A percentile compares a stretch with the other conserved stretches of the same genome.
Conservation (phyloP, 2,797 vertebrate species). For the Pelochelys cantorii region DNA sequence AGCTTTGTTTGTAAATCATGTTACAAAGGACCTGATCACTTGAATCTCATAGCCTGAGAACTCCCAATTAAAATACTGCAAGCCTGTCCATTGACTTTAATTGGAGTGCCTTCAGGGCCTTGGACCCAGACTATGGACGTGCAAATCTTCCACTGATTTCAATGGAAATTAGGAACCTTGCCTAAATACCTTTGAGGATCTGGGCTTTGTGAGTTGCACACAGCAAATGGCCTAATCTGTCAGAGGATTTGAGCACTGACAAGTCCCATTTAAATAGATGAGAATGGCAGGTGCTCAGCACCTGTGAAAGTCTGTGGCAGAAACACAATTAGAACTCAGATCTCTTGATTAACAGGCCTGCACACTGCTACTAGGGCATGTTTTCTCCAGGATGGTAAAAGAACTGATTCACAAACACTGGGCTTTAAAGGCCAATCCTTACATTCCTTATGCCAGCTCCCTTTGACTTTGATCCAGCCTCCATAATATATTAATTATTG, state of each 20-base stretch:
- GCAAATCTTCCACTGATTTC: background rate
- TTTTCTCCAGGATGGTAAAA: background rate
- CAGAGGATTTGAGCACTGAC: constrained; percentile 1
- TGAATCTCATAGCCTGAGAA: background rate
- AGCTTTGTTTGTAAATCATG: background rate
- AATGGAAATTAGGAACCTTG: background rate
- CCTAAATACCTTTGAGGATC: background rate
- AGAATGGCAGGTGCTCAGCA: background rate
- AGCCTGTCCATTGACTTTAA: background rate
- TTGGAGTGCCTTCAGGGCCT: background rate
- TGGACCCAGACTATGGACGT: background rate
- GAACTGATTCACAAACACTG: background rate
- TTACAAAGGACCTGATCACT: background rate
- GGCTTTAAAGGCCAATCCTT: background rate
- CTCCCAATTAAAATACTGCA: background rate
- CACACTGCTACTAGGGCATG: background rate
- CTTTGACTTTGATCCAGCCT: background rate
- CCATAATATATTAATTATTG: background rate
- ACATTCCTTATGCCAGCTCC: background rate
- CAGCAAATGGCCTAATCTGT: background rate
- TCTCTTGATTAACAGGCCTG: constrained; percentile 25
- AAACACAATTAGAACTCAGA: constrained; percentile 29
- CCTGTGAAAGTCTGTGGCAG: background rate
- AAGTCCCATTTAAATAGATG: constrained; percentile 24
- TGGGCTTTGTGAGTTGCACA: background rate